Base-by-base conservation (phyloP, 1,140 invertebrate genomes). In the Anastrepha obliqua region DNA sequence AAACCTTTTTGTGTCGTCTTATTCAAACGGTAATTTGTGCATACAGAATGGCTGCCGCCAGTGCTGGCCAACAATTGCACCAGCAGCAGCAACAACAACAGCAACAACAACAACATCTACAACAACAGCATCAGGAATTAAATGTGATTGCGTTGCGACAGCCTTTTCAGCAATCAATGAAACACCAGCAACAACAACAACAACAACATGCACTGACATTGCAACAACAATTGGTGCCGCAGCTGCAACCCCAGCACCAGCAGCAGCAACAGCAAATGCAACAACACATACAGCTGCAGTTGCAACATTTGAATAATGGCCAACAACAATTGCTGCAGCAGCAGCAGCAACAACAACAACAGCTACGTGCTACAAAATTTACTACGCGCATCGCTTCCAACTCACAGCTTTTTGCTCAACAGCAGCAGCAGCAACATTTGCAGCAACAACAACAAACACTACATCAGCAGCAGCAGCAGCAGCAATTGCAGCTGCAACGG, bases 371-470 rank as follows among this genome's bases (percentile, higher is more conserved):
- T 88, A 89, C 89, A 11, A 92, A 92, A 91, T 92, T 91, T 89
- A 90, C 91, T 90, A 89, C 91, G 90, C 91, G 91, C 90, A 90
- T 91, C 90, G 91, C 90, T 91, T 89, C 90, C 90, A 92, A 90
- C 90, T 85, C 65, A 11, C 64, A 81, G 15, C 74, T 44, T n/a
- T 44, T 55, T 60, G 47, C 47, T 59, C 88, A 85, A n/a, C 90
- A 29, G 29, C 29, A 29, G 29, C 29, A 29, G 29, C 29, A 29
- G 29, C 29, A 29, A 29, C 29, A 29, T 29, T 29, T 29, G 29
- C 29, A 29, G 29, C 29, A 29, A 29, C 29, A 29, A 29, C 29
- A 29, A 29, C 29, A 29, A 29, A 29, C 29, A 29, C 29, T 29
- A 29, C 29, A 29, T 29, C 86, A 88, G 51, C 86, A 86, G 74